phyloP scores from a whole-genome alignment of 2,797 vertebrate species.

The Pelochelys cantorii region DNA sequence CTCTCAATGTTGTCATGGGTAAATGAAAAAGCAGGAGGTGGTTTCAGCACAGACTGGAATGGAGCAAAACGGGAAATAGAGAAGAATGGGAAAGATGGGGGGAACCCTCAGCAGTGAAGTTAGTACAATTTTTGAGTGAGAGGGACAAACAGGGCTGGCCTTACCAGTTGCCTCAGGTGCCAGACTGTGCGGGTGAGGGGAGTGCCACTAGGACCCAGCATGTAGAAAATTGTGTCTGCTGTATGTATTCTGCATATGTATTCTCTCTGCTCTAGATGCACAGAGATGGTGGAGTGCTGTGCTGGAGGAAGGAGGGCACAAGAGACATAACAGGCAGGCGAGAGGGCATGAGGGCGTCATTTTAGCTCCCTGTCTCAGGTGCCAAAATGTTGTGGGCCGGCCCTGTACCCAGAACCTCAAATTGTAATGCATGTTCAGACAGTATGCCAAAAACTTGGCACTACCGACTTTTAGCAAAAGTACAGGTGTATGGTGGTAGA shows the following conservation, averaged over 20 bases:
- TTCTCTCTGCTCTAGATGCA: no score
- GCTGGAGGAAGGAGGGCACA: no score
- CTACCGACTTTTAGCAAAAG: background rate
- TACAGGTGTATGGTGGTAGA: background rate
- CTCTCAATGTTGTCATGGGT: background rate
- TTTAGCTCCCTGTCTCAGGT: no score
- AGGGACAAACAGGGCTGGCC: background rate
- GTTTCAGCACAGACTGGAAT: background rate
- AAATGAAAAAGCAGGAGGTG: background rate
- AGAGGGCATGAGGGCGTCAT: no score
- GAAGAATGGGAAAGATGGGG: background rate
- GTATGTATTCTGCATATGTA: no score
- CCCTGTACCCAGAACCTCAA: background rate
- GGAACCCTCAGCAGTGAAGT: background rate
- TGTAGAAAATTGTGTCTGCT: no score
- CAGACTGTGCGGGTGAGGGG: no score
- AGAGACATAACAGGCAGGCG: no score
- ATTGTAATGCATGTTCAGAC: background rate
- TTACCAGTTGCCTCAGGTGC: no score
- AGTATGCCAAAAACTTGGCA: background rate
- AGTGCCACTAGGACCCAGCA: no score
- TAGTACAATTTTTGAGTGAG: background rate
- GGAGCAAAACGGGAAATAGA: fast-evolving
- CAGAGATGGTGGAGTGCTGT: no score
- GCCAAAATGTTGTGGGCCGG: no score